Evolutionary conservation across 2,113 vertebrate genomes (phyloP).

Genomic region (Eulemur rufifrons): DNA sequence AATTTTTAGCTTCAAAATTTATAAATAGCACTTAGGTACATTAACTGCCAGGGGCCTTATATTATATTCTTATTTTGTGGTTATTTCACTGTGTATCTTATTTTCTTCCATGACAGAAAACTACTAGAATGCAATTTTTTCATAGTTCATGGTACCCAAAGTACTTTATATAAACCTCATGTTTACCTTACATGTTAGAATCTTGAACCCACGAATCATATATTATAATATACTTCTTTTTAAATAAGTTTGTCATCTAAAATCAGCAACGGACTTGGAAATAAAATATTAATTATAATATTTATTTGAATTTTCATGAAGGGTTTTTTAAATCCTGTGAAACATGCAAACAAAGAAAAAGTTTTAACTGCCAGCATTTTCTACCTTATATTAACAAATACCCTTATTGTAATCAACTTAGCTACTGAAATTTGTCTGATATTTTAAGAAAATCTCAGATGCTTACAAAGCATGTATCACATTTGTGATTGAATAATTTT

Average conservation of each 20-base stretch:
- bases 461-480: neutral
- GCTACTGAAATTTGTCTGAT: neutral
- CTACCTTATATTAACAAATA: neutral
- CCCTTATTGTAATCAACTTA: neutral
- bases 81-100: neutral
- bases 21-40: neutral
- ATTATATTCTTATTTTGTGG: neutral
- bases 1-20: constrained; percentile 27
- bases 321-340: neutral
- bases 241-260: neutral
- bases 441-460: neutral
- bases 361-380: neutral
- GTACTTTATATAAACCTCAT: neutral
- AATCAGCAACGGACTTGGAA: neutral
- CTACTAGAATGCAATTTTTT: neutral
- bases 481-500: neutral
- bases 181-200: neutral
- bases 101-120: neutral
- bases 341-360: neutral
- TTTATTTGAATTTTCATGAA: neutral
- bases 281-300: neutral
- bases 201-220: neutral
- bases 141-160: neutral
- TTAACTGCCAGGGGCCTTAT: neutral
- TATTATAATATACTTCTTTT: neutral